Evolutionary conservation across 2,888 invertebrate species (phyloP), one percentile per base, ranked within the genome.

Genomic region (Apotomis capreana): DNA sequence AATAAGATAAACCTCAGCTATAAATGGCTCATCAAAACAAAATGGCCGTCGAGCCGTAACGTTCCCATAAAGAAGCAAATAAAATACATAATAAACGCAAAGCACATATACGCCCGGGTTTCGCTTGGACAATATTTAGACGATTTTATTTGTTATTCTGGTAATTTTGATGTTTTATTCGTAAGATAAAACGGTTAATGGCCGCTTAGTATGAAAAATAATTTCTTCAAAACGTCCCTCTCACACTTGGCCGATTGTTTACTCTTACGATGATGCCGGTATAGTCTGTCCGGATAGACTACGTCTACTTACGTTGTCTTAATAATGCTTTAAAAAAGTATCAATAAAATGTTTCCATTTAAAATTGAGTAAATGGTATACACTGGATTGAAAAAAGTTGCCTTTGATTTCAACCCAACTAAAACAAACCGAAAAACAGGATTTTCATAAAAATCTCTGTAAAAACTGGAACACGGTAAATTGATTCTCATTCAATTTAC

Each of bases 21-120:
- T 58, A 63, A 69, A 63, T 51, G 69, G 12, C 57, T 69, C 69
- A 58, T 69, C 62, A 69, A 63, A 69, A 58, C 63, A 52, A 57
- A 58, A 69, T 63, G 69, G 62, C 70, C 13, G 70, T 69, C 65
- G n/a, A 74, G 62, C 51, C 63, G 68, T 68, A 67, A 74, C 58
- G 37, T 13, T 37, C 26, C 59, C 59, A 70, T 70, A 74, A 74
- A 74, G 59, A 26, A 37, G 40, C 65, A 46, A 58, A 65, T 70
- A 70, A 70, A 70, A 70, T 64, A 59, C 10, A 70, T 26, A 70
- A 70, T 70, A 70, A 70, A 67, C 15, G 37, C n/a, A 61, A 65
- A 59, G 64, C 26, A 65, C 15, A 60, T 36, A 54, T 60, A 1
- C 10, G 10, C 9, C 52, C 13, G 26, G 46, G 54, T 44, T 67